Evolutionary conservation across 2,888 invertebrate genomes (phyloP), one percentile per base, ranked within the genome.

Genomic region (Cybosia mesomella): DNA sequence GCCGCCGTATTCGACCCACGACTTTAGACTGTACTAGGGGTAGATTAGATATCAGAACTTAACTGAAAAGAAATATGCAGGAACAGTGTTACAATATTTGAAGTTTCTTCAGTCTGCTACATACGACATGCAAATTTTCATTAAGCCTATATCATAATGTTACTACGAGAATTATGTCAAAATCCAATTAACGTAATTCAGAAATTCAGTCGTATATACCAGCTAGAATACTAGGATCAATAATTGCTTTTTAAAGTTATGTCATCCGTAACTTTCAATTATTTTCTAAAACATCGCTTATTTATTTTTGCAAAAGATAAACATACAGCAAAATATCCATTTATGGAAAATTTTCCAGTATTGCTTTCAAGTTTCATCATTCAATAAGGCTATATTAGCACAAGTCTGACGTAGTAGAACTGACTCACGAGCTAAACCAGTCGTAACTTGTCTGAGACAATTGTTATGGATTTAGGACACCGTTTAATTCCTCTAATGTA

Each of bases 361-460:
- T 55, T 55, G 18, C 24, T 55, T 24, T 36, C 7, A 55, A 24
- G 32, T 61, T 66, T 57, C 18, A 21, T 34, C 57, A 62, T 67
- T 36, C 24, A 34, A 55, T 32, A 32, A 65, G 58, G 49, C 64
- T 21, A 28, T 49, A 58, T 58, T 65, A 65, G 58, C 64, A 58
- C 64, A n/a, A 34, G 34, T 18, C n/a, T 67, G 58, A 58, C 57
- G 61, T 57, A 43, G 15, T 28, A 18, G 13, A 11, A n/a, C 49
- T 62, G 67, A 67, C 36, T 67, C 62, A 67, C 55, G 13, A 43
- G 54, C 59, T 24, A 39, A 62, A 67, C 67, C 62, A 62, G 62
- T 58, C 24, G 1, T 24, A 58, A 67, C 67, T 24, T 13, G 67
- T 49, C 28, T 18, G 49, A 62, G 62, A 62, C 49, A 15, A 62